Base-by-base conservation (phyloP, 1,140 invertebrate genomes). In the Drosophila dunni region DNA sequence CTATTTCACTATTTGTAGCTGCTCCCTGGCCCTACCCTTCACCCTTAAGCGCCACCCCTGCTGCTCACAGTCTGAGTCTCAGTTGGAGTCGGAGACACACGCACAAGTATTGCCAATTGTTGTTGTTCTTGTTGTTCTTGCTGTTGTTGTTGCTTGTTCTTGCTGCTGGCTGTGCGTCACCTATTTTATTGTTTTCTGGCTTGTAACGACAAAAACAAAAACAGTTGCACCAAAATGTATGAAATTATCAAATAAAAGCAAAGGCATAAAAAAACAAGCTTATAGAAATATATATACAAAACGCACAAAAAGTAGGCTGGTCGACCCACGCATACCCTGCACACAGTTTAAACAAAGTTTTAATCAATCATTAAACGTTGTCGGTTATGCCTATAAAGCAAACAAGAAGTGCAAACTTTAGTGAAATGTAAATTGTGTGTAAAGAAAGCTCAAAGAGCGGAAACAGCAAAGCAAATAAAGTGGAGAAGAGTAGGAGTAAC, bases 1-100 rank as follows among this genome's bases (percentile, higher is more conserved):
- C 83, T 86, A 89, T 86, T 86, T 72, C 83, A 86, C 83, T 86
- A 86, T 86, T 86, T 86, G 80, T 88, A 89, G 70, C 79, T 29
- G 77, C 83, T 40, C 66, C 38, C 54, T n/a, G n/a, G n/a, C n/a
- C n/a, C n/a, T n/a, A n/a, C 24, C 24, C 3, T 5, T 29, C 1
- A 5, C 2, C 24, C 2, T 29, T 29, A 29, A 29, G 24, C 24
- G 6, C 24, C 24, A 15, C 42, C 11, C 7, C 13, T 46, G 13
- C 34, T 11, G 7, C 13, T 29, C 48, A 24, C 70, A 73, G 56
- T 60, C 45, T 29, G 20, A 61, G 20, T 67, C 29, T 36, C 20
- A 68, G 15, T 40, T 13, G 51, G 20, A 57, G 38, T 15, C 61
- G 69, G 63, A 65, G 71, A 85, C 80, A 86, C 81, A 89, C 85